phyloP scores from a whole-genome alignment of 2,113 vertebrate genomes.

The Alaudala cheleensis region DNA sequence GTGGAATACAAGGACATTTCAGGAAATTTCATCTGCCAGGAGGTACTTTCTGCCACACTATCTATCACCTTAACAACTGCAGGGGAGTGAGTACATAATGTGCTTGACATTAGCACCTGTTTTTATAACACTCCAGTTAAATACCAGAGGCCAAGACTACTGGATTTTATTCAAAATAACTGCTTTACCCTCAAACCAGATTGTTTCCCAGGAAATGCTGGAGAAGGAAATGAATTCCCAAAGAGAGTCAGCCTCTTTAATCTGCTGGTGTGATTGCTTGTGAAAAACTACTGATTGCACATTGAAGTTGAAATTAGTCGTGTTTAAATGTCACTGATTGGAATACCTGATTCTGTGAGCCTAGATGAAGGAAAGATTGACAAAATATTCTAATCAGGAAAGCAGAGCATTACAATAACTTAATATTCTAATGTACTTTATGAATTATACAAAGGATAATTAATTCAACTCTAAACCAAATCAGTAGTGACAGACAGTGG shows the following conservation, averaged over 20 bases:
- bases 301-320: not conserved
- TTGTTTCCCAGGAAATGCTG: not conserved
- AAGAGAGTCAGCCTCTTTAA: not conserved
- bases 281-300: conserved; percentile 44
- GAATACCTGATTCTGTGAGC: not conserved
- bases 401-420: conserved; percentile 3
- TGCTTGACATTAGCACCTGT: conserved; percentile 49
- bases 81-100: conserved; percentile 15
- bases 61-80: conserved; percentile 55
- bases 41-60: conserved; percentile 12
- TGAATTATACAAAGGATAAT: conserved; percentile 51
- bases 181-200: not conserved
- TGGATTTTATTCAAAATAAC: conserved; percentile 10
- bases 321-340: conserved; percentile 47
- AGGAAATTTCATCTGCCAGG: conserved; percentile 43
- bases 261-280: not conserved
- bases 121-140: conserved; percentile 45
- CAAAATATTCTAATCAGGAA: conserved; percentile 56
- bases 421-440: conserved; percentile 42
- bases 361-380: conserved; percentile 30
- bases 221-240: not conserved
- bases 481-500: not conserved
- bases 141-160: conserved; percentile 24
- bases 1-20: conserved; percentile 11
- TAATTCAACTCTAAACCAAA: not conserved